Evolutionary conservation across 1,140 invertebrate species (phyloP).

Genomic region (Dinothrombium tinctorium): DNA sequence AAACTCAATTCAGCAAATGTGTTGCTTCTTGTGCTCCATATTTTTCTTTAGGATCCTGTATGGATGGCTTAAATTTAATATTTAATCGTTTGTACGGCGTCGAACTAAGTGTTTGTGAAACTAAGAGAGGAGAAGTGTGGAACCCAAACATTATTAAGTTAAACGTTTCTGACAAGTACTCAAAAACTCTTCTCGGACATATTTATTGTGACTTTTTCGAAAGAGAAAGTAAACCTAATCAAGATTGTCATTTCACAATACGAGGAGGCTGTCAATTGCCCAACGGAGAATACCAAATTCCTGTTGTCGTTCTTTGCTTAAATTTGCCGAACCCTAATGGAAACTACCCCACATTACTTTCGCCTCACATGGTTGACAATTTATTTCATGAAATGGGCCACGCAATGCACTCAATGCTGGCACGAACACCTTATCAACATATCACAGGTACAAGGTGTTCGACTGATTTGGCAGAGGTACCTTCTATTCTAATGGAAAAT

Average conservation of each 20-base stretch:
- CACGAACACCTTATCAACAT: constrained; percentile 80
- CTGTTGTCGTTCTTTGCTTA: constrained; percentile 70
- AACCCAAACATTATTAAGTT: constrained; percentile 64
- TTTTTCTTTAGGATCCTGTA: constrained; percentile 78
- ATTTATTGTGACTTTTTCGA: constrained; percentile 97
- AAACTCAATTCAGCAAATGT: constrained; percentile 15
- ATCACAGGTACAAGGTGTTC: constrained; percentile 86
- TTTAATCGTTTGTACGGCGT: constrained; percentile 57
- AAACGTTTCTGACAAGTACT: constrained; percentile 40
- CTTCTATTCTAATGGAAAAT: constrained; percentile 93
- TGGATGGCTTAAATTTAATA: constrained; percentile 77
- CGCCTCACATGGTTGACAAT: constrained; percentile 67
- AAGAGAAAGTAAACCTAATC: constrained; percentile 61
- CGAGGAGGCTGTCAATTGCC: constrained; percentile 55
- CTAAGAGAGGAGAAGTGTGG: constrained; percentile 58
- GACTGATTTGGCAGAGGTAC: constrained; percentile 95
- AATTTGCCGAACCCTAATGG: constrained; percentile 42
- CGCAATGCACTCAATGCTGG: constrained; percentile 96
- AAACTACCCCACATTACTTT: constrained; percentile 44
- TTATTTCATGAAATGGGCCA: constrained; percentile 98
- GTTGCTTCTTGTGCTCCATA: constrained; percentile 48
- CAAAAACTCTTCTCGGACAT: constrained; percentile 56
- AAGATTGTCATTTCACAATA: constrained; percentile 98
- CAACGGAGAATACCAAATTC: constrained; percentile 32
- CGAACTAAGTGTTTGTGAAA: constrained; percentile 38